Evolutionary conservation across 2,888 invertebrate species (phyloP), one percentile per base, ranked within the genome.

Genomic region (Hydrotaea cyrtoneurina): DNA sequence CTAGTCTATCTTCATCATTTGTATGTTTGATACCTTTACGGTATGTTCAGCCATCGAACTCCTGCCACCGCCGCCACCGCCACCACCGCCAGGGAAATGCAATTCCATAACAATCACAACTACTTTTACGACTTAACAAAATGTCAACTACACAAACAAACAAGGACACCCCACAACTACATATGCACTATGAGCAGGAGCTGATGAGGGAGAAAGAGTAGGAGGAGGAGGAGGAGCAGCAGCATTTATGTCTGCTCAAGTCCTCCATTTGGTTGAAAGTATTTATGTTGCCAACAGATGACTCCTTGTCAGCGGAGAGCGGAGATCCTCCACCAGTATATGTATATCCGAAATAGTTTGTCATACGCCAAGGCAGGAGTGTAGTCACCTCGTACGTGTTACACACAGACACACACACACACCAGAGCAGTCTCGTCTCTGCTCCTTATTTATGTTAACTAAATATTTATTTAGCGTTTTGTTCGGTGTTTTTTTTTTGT

Each of bases 251-350:
- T 59, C 59, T 46, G 11, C 4, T 66, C 0, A n/a, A 59, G 55
- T 77, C 53, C 79, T 79, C 64, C 71, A 31, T 7, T 31, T 31
- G 76, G 75, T 69, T 64, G 78, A 57, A 64, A 74, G 72, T 72
- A 78, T 82, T 84, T 81, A 85, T 85, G 82, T 82, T 82, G 46
- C 69, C 62, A 85, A 80, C 85, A 85, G 85, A 85, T 85, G 85
- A 85, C 82, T 55, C 26, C 72, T 19, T 17, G 66, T 50, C 23
- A 17, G 50, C 36, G 43, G 19, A 77, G 11, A 73, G 50, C 21
- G 72, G 78, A n/a, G n/a, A n/a, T n/a, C n/a, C n/a, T n/a, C n/a
- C n/a, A n/a, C n/a, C n/a, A n/a, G n/a, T n/a, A n/a, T n/a, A 31
- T 2, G 3, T 31, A 31, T 31, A 31, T n/a, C 31, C 31, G 7